phyloP scores from a whole-genome alignment of 2,797 vertebrate genomes.

The Gouania willdenowi region DNA sequence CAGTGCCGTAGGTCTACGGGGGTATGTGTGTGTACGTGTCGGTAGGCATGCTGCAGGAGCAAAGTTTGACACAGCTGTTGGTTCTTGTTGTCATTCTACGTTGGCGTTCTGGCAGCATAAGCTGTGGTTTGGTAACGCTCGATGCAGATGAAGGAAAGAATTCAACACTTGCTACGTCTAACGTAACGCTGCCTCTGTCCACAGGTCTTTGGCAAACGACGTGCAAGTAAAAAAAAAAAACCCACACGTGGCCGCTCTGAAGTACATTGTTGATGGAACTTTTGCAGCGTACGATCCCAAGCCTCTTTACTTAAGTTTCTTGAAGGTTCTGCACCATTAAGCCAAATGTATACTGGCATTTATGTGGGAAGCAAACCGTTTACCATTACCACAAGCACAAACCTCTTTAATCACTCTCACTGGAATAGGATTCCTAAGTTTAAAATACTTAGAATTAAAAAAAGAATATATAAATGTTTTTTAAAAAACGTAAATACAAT shows the following conservation, averaged over 20 bases:
- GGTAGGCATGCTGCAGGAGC: constrained; percentile 6
- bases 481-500: too few relatives aligned
- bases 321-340: constrained; percentile 32
- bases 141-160: constrained; percentile 40
- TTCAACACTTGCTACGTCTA: constrained; percentile 44
- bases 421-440: too few relatives aligned
- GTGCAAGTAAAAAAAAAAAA: constrained; percentile 21
- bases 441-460: too few relatives aligned
- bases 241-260: constrained; percentile 52
- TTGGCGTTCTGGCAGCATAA: constrained; percentile 29
- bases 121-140: constrained; percentile 39
- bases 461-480: too few relatives aligned
- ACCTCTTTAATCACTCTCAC: constrained; percentile 2
- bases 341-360: constrained; percentile 18
- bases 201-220: constrained; percentile 15
- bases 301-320: constrained; percentile 33
- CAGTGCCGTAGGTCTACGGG: constrained; percentile 35
- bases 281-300: constrained; percentile 37
- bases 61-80: constrained; percentile 76
- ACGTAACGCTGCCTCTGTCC: constrained; percentile 44
- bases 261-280: constrained; percentile 61
- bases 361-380: constrained; percentile 10
- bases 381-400: neutral
- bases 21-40: constrained; percentile 35
- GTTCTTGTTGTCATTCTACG: constrained; percentile 61